Conservation (phyloP, 2,113 vertebrate genomes). For the Rhizomys pruinosus region DNA sequence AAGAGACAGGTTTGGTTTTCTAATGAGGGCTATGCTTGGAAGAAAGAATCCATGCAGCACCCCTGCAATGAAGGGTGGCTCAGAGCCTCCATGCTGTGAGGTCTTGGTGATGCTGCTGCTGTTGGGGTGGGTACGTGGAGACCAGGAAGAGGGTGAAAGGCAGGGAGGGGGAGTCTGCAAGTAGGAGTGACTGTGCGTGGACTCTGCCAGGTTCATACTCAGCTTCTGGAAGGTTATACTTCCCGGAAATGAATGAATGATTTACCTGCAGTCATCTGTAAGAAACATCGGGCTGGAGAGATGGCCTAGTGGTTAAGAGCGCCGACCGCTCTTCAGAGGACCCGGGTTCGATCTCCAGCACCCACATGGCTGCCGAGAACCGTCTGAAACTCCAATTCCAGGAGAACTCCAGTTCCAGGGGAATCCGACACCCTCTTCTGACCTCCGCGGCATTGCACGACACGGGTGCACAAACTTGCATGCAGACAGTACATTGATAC, state of each 20-base stretch:
- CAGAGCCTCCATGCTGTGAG: background rate
- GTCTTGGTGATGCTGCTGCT: background rate
- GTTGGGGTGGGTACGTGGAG: fast-evolving
- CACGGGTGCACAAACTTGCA: no score
- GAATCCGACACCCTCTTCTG: no score
- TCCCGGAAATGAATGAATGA: background rate
- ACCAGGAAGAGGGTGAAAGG: background rate
- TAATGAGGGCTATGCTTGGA: background rate
- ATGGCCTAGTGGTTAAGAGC: no score
- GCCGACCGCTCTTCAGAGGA: no score
- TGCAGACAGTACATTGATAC: no score
- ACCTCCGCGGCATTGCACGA: no score
- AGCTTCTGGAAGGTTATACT: background rate
- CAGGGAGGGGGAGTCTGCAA: background rate
- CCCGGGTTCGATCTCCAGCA: no score
- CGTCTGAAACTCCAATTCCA: no score
- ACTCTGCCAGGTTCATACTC: background rate
- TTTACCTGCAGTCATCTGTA: background rate
- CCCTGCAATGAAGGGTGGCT: background rate
- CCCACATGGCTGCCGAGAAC: no score
- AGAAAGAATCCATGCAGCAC: background rate
- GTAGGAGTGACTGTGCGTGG: background rate
- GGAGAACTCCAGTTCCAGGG: no score
- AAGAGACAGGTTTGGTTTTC: background rate
- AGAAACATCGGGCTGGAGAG: no score